These are phyloP conservation scores for Endotricha flammealis DNA, from an alignment of 2,888 invertebrate species.

Conservation along the genomic window DNA sequence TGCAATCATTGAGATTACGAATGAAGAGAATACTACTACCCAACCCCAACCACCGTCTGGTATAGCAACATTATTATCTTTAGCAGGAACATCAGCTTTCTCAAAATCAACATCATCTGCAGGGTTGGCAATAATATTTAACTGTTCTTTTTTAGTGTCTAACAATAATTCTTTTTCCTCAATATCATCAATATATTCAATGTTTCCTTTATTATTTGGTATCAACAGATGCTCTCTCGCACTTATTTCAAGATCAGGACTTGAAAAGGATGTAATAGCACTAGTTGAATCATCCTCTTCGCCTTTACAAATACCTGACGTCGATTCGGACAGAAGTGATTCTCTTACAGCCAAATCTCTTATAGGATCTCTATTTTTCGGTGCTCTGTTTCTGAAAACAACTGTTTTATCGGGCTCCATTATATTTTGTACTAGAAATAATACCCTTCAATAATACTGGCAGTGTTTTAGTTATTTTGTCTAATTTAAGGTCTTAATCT, in stretches of 20 bases:
- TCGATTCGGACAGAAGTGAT: conserved; percentile 63
- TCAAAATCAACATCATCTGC: conserved; percentile 26
- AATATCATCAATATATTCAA: conserved; percentile 1
- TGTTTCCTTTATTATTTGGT: not conserved
- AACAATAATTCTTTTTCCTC: conserved; percentile 10
- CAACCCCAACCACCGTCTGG: conserved; percentile 94
- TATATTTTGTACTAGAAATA: conserved; percentile 37
- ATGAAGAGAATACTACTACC: conserved; percentile 91
- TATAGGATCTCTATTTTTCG: conserved; percentile 32
- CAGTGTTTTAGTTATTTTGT: conserved; percentile 28
- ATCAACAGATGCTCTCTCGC: conserved; percentile 31
- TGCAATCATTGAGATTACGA: conserved; percentile 91
- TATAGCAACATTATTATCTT: conserved; percentile 69
- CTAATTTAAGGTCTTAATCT: conserved; percentile 75
- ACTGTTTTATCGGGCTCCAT: conserved; percentile 35
- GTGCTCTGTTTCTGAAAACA: conserved; percentile 51
- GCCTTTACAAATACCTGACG: conserved; percentile 72
- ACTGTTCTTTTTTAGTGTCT: conserved; percentile 21
- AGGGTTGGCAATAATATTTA: conserved; percentile 38
- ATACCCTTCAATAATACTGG: conserved; percentile 61
- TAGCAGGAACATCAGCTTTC: conserved; percentile 25
- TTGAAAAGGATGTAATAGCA: conserved; percentile 53
- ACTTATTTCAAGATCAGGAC: conserved; percentile 55
- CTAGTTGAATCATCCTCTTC: conserved; percentile 54
- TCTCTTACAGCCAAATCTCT: conserved; percentile 49